Evolutionary conservation across 2,113 vertebrate species (phyloP).

Genomic region (Scartelaos histophorus): DNA sequence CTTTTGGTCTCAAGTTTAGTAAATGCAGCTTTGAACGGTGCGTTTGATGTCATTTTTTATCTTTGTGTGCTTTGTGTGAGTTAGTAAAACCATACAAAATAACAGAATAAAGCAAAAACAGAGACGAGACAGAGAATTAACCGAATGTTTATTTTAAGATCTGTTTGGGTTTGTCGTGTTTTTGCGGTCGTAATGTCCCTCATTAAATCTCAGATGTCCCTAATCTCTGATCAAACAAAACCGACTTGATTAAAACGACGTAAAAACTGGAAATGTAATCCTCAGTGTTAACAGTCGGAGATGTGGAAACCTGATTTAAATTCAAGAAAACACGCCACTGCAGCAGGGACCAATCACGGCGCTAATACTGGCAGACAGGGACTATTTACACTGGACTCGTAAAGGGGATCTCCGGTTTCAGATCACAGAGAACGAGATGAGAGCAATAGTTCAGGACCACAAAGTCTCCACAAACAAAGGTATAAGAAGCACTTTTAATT

Average conservation of each 20-base stretch:
- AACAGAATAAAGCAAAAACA: neutral
- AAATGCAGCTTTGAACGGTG: neutral
- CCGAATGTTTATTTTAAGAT: conserved; percentile 27
- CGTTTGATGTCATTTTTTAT: neutral
- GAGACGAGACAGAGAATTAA: neutral
- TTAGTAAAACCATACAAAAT: neutral
- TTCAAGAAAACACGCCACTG: conserved; percentile 25
- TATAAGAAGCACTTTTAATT: neutral
- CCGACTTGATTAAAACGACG: conserved; percentile 24
- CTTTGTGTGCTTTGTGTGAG: neutral
- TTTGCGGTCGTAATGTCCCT: conserved; percentile 22
- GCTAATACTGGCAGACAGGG: conserved; percentile 27
- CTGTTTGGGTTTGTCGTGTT: conserved; percentile 37
- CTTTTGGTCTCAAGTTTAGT: neutral
- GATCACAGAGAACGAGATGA: conserved; percentile 27
- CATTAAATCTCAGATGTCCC: conserved; percentile 23
- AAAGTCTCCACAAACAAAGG: neutral
- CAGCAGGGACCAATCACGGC: conserved; percentile 44
- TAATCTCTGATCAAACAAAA: conserved; percentile 42
- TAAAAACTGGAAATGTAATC: conserved; percentile 28
- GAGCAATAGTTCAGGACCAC: conserved; percentile 10
- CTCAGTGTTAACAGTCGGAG: conserved; percentile 13
- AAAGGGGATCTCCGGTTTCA: conserved; percentile 34
- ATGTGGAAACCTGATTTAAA: conserved; percentile 41
- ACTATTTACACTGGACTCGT: conserved; percentile 42